Base-by-base conservation (phyloP, 2,797 vertebrate genomes). In the Acipenser ruthenus region DNA sequence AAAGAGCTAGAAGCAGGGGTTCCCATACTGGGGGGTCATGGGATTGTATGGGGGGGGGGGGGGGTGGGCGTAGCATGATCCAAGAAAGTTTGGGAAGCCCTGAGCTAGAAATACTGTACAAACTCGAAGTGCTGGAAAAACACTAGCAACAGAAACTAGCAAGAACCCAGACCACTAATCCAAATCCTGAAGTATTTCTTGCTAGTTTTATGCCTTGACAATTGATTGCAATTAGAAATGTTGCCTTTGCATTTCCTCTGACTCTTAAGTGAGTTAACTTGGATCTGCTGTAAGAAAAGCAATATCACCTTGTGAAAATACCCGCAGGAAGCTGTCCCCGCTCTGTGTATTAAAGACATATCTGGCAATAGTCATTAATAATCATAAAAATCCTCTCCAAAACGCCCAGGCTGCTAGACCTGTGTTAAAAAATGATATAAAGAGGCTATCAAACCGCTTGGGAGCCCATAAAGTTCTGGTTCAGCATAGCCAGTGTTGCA, bases 361-460 rank as follows among this genome's bases (percentile, higher is more conserved):
- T 9, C 60, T 62, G 60, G 10, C 4, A 37, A 47, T 62, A 62
- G 60, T 11, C 60, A 62, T 62, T 62, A 62, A 62, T 62, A 62
- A 62, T 62, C 15, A 62, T 23, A 62, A 62, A 37, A 18, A 48
- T 7, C 60, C 18, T 23, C 15, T 37, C 18, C 60, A 58, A 58
- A 58, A 58, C 55, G 11, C 55, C 55, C 55, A 58, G 55, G 10
- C 47, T 56, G 18, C 8, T 18, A 50, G 18, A 10, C 63, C 49
- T 47, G 55, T 6, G 49, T 50, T 60, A 63, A 58, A n/a, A 50
- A 50, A 50, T 68, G 63, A 60, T 68, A 60, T 64, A 68, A 58
- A 68, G 67, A 62, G 15, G 11, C 10, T 48, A 51, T 64, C 53
- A 65, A 64, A 65, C 63, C 51, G 49, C 49, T 10, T 50, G 52